Evolutionary conservation across 1,140 invertebrate species (phyloP), one percentile per base, ranked within the genome.

Genomic region (Dufourea novaeangliae): DNA sequence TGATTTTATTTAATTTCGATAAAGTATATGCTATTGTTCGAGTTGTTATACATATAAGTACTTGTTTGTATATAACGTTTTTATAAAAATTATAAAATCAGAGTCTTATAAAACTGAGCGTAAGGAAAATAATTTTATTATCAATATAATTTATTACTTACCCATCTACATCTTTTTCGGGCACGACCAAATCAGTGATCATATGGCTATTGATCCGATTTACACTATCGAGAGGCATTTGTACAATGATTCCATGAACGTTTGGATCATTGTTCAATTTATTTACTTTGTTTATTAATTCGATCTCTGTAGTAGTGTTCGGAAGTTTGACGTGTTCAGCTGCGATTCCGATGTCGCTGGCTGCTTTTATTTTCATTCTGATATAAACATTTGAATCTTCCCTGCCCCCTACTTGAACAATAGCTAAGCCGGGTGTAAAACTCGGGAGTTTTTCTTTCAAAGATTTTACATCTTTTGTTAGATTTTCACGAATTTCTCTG

Each of bases 371-470:
- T 93, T 99, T 99, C 95, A 98, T 98, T 52, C 97, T 93, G 89
- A 99, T 99, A 91, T 99, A 99, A 10, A 99, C 98, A 94, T 99
- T 99, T n/a, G 98, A 99, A 93, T 99, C 99, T 90, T 98, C 97
- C 11, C 98, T 94, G 2, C 95, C 95, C 2, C 99, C 99, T 50
- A 99, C 98, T 93, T 97, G 97, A 8, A 97, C 95, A 78, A 98
- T 97, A 6, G 96, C 95, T 66, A 99, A 92, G 3, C 95, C 95
- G 0, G 97, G 97, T 71, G 91, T 87, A 88, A 96, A 98, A 59
- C 93, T 92, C 1, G 95, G 93, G 62, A 94, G 86, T 78, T 93
- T 92, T 56, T 93, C 73, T 67, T 94, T 94, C 52, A 98, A 87
- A 34, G 91, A 88, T 8, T 82, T 83, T 8, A 98, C 95, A 88